phyloP scores from a whole-genome alignment of 2,888 invertebrate genomes.

The Caenorhabditis wallacei region DNA sequence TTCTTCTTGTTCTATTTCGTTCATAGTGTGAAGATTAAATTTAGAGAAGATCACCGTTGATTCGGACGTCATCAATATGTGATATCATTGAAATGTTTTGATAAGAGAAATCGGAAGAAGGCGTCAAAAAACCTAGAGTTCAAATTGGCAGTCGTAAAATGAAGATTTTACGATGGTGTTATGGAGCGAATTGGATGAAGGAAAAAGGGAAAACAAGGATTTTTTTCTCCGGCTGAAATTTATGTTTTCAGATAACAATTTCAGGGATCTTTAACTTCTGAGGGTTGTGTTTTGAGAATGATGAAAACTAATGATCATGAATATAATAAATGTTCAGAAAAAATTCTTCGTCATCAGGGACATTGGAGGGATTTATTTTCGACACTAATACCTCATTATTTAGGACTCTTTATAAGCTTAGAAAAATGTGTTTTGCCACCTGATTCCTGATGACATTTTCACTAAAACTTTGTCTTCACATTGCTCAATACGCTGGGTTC shows the following conservation, averaged over 20 bases:
- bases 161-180: too few relatives aligned
- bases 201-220: background rate
- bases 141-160: constrained; percentile 23
- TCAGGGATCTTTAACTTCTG: too few relatives aligned
- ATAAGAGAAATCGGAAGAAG: constrained; percentile 14
- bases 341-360: too few relatives aligned
- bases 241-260: too few relatives aligned
- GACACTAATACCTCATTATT: background rate
- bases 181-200: background rate
- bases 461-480: constrained; percentile 21
- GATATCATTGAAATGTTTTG: constrained; percentile 35
- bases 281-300: too few relatives aligned
- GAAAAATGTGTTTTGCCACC: background rate
- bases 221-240: too few relatives aligned
- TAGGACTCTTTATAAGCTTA: constrained; percentile 21
- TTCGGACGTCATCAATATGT: constrained; percentile 32
- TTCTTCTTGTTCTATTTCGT: constrained; percentile 11
- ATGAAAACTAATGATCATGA: too few relatives aligned
- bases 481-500: constrained; percentile 31
- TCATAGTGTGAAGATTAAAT: constrained; percentile 45
- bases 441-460: background rate
- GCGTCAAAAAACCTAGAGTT: constrained; percentile 10
- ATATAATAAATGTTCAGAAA: too few relatives aligned
- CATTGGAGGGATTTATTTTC: too few relatives aligned
- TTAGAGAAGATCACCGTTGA: constrained; percentile 29